Evolutionary conservation across 1,140 invertebrate species (phyloP).

Genomic region (Daktulosphaira vitifoliae): DNA sequence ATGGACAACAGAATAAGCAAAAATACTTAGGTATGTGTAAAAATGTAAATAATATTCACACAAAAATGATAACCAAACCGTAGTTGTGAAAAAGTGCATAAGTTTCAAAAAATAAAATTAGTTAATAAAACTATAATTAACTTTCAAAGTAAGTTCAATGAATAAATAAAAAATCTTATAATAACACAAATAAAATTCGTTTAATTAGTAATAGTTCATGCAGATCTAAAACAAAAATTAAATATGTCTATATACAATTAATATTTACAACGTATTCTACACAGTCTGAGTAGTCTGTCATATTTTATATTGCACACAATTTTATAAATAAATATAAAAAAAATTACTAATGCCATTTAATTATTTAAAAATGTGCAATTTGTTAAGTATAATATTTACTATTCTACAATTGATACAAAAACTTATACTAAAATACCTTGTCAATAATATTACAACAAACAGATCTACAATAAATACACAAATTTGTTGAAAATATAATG

Average conservation of each 20-base stretch:
- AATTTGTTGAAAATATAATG: too few species aligned
- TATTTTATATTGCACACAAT: constrained; percentile 20
- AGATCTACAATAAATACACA: too few species aligned
- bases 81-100: background rate
- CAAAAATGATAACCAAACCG: background rate
- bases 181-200: constrained; percentile 31
- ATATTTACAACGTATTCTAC: constrained; percentile 19
- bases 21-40: background rate
- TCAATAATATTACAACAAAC: too few species aligned
- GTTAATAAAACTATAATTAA: too few species aligned
- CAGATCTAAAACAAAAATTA: constrained; percentile 26
- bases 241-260: background rate
- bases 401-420: too few species aligned
- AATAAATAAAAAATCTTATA: constrained; percentile 21
- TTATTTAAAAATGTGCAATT: too few species aligned
- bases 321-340: too few species aligned
- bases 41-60: background rate
- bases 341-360: too few species aligned
- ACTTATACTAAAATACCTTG: too few species aligned
- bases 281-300: constrained; percentile 8
- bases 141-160: background rate
- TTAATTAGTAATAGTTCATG: constrained; percentile 28
- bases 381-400: too few species aligned
- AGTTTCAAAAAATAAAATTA: too few species aligned
- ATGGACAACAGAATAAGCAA: background rate